A percentile compares a stretch with the other conserved stretches of the same genome.
phyloP scores from a whole-genome alignment of 1,140 invertebrate species.

The Cotesia glomerata region DNA sequence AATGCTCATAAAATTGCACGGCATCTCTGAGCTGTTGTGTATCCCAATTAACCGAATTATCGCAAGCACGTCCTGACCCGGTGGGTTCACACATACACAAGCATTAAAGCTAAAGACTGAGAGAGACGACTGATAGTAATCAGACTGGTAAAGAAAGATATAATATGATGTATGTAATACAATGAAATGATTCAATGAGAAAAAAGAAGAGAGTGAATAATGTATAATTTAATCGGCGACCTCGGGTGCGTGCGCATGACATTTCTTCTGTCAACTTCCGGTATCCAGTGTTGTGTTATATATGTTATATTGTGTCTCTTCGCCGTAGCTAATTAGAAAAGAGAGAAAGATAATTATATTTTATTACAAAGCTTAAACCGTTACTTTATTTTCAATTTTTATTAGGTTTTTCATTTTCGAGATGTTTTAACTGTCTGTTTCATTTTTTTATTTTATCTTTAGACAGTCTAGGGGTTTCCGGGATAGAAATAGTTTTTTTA shows the following conservation, averaged over 20 bases:
- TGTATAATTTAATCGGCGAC: constrained; percentile 38
- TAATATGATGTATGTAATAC: too few relatives aligned
- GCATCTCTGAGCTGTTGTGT: constrained; percentile 38
- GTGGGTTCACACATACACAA: constrained; percentile 16
- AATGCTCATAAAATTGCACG: constrained; percentile 42
- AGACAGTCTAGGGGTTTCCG: not conserved
- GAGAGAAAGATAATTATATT: not conserved
- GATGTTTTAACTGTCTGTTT: not conserved
- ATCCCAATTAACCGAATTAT: constrained; percentile 56
- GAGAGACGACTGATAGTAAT: not conserved
- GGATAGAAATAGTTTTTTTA: not conserved
- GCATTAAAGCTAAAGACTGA: not conserved
- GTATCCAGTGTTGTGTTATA: constrained; percentile 30
- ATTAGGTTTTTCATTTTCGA: too few relatives aligned
- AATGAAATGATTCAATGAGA: not conserved
- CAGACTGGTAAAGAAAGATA: not conserved
- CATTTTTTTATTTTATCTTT: too few relatives aligned
- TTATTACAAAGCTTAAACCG: not conserved
- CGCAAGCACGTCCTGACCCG: constrained; percentile 31
- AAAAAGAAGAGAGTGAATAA: constrained; percentile 18
- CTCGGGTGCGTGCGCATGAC: constrained; percentile 28
- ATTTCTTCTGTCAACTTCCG: constrained; percentile 47
- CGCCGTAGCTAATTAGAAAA: not conserved
- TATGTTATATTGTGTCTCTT: not conserved
- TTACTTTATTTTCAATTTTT: too few relatives aligned